Percentiles rank a stretch among this genome's conserved stretches.
phyloP scores from a whole-genome alignment of 2,113 vertebrate species.

The Burhinus bistriatus region DNA sequence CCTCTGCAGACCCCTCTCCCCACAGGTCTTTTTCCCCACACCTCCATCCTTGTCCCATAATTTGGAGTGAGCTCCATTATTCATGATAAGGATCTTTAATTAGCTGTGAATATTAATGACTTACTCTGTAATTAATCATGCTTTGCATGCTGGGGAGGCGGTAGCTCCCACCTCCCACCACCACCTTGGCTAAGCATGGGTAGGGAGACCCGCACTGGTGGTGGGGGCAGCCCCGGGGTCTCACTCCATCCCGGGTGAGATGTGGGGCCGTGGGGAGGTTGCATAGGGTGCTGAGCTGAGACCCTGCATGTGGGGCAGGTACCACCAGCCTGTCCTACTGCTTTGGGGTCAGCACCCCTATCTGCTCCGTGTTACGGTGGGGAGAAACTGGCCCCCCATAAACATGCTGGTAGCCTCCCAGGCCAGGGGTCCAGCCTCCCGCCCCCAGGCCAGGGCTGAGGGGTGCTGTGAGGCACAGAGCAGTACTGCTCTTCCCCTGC shows the following conservation, averaged over 20 bases:
- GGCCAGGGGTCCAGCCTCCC: not conserved
- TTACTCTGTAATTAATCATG: constrained; percentile 68
- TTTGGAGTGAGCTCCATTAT: constrained; percentile 50
- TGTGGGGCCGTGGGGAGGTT: rapidly evolving
- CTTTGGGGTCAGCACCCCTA: not conserved
- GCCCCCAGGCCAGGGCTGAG: not conserved
- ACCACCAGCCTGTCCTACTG: not conserved
- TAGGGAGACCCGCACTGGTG: not conserved
- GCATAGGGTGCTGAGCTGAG: not conserved
- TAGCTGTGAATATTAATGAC: constrained; percentile 72
- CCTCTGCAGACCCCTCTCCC: not conserved
- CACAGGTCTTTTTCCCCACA: not conserved
- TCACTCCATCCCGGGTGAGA: not conserved
- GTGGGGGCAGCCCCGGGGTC: not conserved
- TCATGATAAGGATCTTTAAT: constrained; percentile 71
- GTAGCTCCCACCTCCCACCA: constrained; percentile 22
- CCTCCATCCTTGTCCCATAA: constrained; percentile 14
- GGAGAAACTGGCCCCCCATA: not conserved
- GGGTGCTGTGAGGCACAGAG: not conserved
- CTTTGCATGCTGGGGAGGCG: constrained; percentile 12
- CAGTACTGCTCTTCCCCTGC: not conserved
- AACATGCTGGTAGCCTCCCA: not conserved
- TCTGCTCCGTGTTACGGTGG: rapidly evolving
- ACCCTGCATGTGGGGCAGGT: not conserved
- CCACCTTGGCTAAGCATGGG: not conserved